Base-by-base conservation (phyloP, 1,140 invertebrate genomes). In the Drosophila takahashii region DNA sequence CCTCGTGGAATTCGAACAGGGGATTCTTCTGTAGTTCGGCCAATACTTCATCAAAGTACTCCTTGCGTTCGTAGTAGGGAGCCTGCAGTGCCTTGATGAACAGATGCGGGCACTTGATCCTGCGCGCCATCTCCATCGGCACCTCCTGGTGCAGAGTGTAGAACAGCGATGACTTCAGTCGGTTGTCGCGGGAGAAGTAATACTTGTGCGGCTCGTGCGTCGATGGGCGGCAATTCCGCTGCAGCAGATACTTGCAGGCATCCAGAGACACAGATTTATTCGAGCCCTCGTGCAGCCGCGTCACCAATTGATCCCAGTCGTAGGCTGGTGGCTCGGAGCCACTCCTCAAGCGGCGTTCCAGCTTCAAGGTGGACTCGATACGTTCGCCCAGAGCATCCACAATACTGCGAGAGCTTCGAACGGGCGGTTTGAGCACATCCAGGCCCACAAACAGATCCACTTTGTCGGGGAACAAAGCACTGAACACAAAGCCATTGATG, bases 381-480 rank as follows among this genome's bases (percentile, higher is more conserved):
- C 81, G 81, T 48, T 92, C 67, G 2, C 72, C 72, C 2, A 93
- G 57, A 0, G n/a, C 53, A 13, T 90, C 44, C 3, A 89, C 51
- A 56, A 92, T 71, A 4, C 70, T 58, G 2, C 76, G 62, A 1
- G 77, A 41, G 42, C 70, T 59, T 0, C 86, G 64, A 7, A 93
- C 92, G 11, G 94, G 92, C 8, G 93, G 93, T 66, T 95, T 94
- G 3, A 95, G 89, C 54, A 92, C 93, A 81, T 96, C 96, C 7
- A 96, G 81, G 4, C 93, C 93, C 53, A 96, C 93, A 13, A 94
- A 93, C 74, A 94, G 94, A 59, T 96, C 94, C 0, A 95, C 91
- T 45, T 94, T 93, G 4, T 94, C 92, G 0, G 95, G 94, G 77
- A 93, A 96, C 0, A 94, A 48, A 10, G 93, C 91, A 1, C 94